Base-by-base conservation (phyloP, 2,888 invertebrate genomes). In the Brachyptera risi region DNA sequence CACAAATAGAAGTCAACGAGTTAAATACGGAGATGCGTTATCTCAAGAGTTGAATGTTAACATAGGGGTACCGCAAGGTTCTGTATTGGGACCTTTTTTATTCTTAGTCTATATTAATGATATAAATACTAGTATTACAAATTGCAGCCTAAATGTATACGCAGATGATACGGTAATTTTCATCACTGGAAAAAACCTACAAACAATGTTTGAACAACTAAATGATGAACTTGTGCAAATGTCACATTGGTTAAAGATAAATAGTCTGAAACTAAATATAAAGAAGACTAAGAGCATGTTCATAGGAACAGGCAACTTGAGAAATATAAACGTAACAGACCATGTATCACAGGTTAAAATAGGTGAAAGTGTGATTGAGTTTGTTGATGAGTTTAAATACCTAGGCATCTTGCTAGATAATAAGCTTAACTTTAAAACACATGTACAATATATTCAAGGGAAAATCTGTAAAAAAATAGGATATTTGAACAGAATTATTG, bases 51-150 rank as follows among this genome's bases (percentile, higher is more conserved):
- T 19, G 9, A 19, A 15, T 7, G 44, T 61, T 2, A 27, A 56
- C 11, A 47, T 42, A n/a, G 66, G 67, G 13, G 66, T 67, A 4
- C 67, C 67, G 1, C 66, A 67, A 31, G 66, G 65, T 3, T 65
- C 65, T 2, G 61, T 65, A n/a, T 51, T 67, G 9, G 66, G 65
- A 7, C 66, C 67, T 4, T 15, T 67, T 17, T 26, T 67, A 4
- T 67, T 67, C 50, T 19, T 64, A 27, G 21, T 66, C 15, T 66
- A 61, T 37, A 40, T 67, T 19, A 65, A 65, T 62, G 65, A 60
- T 9, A 58, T 19, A 23, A 26, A 49, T 49, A 26, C 9, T 23
- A 49, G n/a, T 24, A 7, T 23, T 23, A 49, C 9, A n/a, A n/a
- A n/a, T n/a, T n/a, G n/a, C n/a, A n/a, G n/a, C n/a, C n/a, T n/a